Conservation (phyloP, 2,888 invertebrate species). For the Epinotia demarniana region DNA sequence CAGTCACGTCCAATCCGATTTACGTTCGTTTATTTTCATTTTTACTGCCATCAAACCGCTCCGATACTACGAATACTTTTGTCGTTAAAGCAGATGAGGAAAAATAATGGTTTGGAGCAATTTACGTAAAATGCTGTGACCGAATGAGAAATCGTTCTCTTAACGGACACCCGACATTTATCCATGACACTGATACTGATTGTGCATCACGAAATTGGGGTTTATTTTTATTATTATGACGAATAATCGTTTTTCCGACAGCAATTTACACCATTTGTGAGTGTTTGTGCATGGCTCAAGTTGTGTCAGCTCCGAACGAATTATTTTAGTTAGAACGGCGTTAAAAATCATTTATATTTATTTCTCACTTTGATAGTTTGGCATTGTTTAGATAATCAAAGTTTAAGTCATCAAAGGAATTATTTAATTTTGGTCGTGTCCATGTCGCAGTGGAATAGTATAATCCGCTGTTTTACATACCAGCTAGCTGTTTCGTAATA, state of each 20-base stretch:
- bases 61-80: constrained; percentile 35
- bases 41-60: constrained; percentile 55
- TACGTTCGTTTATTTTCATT: constrained; percentile 63
- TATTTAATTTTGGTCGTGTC: too few relatives aligned
- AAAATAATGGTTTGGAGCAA: constrained; percentile 47
- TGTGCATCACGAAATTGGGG: constrained; percentile 2
- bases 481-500: too few relatives aligned
- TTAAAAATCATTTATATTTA: too few relatives aligned
- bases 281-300: background rate
- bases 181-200: constrained; percentile 32
- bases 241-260: background rate
- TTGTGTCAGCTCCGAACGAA: background rate
- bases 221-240: background rate
- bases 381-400: too few relatives aligned
- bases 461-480: too few relatives aligned
- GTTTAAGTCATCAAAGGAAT: too few relatives aligned
- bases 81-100: constrained; percentile 50
- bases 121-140: constrained; percentile 53
- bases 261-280: background rate
- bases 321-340: too few relatives aligned
- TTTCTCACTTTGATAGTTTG: too few relatives aligned
- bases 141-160: constrained; percentile 52
- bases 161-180: constrained; percentile 52
- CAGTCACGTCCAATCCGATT: constrained; percentile 60
- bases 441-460: too few relatives aligned